These are phyloP conservation scores for Forbesichthys papilliferus DNA, from an alignment of 2,113 vertebrate genomes.

Conservation along the genomic window DNA sequence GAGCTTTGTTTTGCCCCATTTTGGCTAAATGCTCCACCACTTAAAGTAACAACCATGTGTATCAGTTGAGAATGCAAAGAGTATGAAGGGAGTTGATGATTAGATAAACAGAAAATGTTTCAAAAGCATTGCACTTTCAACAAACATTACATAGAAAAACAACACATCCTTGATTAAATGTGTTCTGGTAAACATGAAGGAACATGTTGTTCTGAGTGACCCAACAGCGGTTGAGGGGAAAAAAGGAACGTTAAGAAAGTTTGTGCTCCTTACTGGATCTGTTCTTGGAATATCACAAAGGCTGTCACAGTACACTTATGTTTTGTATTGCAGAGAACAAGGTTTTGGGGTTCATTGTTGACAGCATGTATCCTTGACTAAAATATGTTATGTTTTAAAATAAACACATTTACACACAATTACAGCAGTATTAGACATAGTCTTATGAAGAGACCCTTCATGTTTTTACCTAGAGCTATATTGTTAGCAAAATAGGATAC, in stretches of 20 bases:
- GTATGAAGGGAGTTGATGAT: not conserved
- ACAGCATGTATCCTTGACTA: not conserved
- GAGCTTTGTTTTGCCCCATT: slow-evolving; percentile 1
- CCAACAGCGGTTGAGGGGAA: slow-evolving; percentile 2
- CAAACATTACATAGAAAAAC: not conserved
- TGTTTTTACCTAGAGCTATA: not conserved
- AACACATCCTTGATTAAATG: not conserved
- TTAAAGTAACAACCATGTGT: not conserved
- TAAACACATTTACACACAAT: too few relatives aligned
- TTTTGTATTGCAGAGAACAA: not conserved
- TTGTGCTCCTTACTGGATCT: not conserved
- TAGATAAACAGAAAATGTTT: not conserved
- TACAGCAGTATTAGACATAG: too few relatives aligned
- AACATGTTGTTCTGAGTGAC: slow-evolving; percentile 9
- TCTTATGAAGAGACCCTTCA: too few relatives aligned
- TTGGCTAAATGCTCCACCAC: slow-evolving; percentile 8
- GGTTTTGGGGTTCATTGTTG: not conserved
- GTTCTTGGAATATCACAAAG: slow-evolving; percentile 9
- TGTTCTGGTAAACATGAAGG: slow-evolving; percentile 14
- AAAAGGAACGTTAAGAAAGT: slow-evolving; percentile 1
- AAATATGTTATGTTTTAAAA: too few relatives aligned
- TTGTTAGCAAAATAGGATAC: not conserved
- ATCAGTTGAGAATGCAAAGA: not conserved
- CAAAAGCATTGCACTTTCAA: not conserved
- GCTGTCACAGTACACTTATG: not conserved